Evolutionary conservation across 2,888 invertebrate genomes (phyloP).

Genomic region (Papilio elwesi): DNA sequence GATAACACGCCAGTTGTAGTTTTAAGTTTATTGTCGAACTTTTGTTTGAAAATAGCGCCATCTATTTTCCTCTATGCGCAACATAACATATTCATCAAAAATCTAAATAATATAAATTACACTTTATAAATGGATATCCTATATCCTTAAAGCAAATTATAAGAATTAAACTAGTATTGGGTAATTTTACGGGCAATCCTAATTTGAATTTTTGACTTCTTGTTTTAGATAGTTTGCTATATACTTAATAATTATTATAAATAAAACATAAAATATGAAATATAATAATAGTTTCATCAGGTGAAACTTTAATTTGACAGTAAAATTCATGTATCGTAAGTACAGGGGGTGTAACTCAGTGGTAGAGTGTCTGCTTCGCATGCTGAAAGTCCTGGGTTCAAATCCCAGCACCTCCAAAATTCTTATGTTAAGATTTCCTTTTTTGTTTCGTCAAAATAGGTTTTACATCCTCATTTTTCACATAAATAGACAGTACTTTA

Average conservation of each 20-base stretch:
- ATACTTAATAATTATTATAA: too few relatives aligned
- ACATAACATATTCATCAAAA: constrained; percentile 25
- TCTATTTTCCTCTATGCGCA: constrained; percentile 55
- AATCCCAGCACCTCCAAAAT: constrained; percentile 85
- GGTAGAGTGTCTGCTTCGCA: constrained; percentile 87
- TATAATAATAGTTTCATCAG: not conserved
- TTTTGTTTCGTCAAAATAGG: too few relatives aligned
- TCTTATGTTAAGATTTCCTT: not conserved
- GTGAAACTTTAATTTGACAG: not conserved
- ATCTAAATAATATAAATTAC: too few relatives aligned
- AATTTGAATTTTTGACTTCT: too few relatives aligned
- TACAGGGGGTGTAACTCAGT: constrained; percentile 80
- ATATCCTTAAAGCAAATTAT: too few relatives aligned
- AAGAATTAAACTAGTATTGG: too few relatives aligned
- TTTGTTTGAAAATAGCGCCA: constrained; percentile 57
- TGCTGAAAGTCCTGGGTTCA: constrained; percentile 88
- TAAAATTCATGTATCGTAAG: not conserved
- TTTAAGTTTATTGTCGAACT: constrained; percentile 44
- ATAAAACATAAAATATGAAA: not conserved
- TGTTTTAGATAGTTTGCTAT: too few relatives aligned
- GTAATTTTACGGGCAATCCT: too few relatives aligned
- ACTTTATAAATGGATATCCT: too few relatives aligned
- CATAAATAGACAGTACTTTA: too few relatives aligned
- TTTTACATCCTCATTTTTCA: not conserved
- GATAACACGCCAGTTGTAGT: constrained; percentile 49